A percentile compares a stretch with the other conserved stretches of the same genome.
Evolutionary conservation across 2,113 vertebrate species (phyloP).

Genomic region (Tetrao urogallus): DNA sequence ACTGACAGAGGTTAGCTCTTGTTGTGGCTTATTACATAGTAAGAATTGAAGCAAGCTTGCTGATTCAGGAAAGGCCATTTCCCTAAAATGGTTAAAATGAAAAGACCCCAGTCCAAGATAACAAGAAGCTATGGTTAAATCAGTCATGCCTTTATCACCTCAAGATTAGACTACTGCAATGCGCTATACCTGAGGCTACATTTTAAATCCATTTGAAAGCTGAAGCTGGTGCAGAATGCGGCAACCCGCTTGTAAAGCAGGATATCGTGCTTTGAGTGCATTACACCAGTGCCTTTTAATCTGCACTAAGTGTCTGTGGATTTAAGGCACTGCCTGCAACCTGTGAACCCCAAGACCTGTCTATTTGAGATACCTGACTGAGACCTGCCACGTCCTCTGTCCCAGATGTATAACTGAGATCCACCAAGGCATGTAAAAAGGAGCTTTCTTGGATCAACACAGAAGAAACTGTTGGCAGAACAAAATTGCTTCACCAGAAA

Average conservation of each 20-base stretch:
- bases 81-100: slow-evolving; percentile 71
- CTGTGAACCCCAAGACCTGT: not conserved
- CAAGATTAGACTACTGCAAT: slow-evolving; percentile 69
- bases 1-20: not conserved
- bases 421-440: not conserved
- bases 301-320: slow-evolving; percentile 31
- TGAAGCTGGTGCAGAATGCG: slow-evolving; percentile 48
- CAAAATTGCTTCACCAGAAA: not conserved
- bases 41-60: slow-evolving; percentile 29
- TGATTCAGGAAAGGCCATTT: slow-evolving; percentile 51
- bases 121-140: slow-evolving; percentile 68
- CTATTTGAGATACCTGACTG: not conserved
- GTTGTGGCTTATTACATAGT: not conserved
- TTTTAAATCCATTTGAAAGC: slow-evolving; percentile 73
- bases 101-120: slow-evolving; percentile 67
- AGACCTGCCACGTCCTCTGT: not conserved
- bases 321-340: slow-evolving; percentile 35
- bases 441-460: not conserved
- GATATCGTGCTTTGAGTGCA: slow-evolving; percentile 20
- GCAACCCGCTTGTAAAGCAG: slow-evolving; percentile 59
- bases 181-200: slow-evolving; percentile 65
- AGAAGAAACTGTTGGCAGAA: not conserved
- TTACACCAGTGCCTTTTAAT: slow-evolving; percentile 50
- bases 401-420: not conserved
- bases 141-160: slow-evolving; percentile 74